Evolutionary conservation across 2,888 invertebrate genomes (phyloP).

Genomic region (Zaprionus lineosus): DNA sequence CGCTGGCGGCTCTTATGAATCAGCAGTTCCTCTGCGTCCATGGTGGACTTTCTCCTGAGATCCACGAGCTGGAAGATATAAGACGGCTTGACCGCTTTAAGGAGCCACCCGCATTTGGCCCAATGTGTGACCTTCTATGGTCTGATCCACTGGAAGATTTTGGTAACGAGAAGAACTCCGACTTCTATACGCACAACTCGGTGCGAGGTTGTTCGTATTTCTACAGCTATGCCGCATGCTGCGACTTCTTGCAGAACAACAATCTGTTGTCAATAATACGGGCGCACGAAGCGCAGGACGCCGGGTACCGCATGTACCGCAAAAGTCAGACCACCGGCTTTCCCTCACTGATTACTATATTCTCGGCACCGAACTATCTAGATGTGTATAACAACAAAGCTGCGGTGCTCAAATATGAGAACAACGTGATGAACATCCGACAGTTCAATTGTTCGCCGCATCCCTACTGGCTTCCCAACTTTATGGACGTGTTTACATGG

Average conservation of each 20-base stretch:
- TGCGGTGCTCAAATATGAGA: conserved; percentile 99
- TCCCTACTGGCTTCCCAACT: conserved; percentile 99
- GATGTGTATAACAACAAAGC: conserved; percentile 99
- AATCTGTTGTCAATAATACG: conserved; percentile 99
- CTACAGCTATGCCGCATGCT: conserved; percentile 99
- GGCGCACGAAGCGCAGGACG: conserved; percentile 99
- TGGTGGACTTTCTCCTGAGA: conserved; percentile 99
- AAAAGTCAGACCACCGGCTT: conserved; percentile 99
- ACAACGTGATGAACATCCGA: conserved; percentile 99
- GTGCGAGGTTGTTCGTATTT: conserved; percentile 99
- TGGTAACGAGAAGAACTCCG: conserved; percentile 97
- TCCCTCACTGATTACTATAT: conserved; percentile 99
- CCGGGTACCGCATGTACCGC: conserved; percentile 98
- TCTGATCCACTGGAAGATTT: conserved; percentile 99
- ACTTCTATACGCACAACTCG: conserved; percentile 99
- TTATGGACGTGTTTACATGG: conserved; percentile 99
- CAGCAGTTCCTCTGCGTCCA: conserved; percentile 99
- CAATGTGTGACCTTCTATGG: conserved; percentile 99
- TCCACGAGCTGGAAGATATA: conserved; percentile 99
- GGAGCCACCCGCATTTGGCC: conserved; percentile 99
- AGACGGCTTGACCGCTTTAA: conserved; percentile 98
- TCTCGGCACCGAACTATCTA: conserved; percentile 99
- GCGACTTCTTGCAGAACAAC: conserved; percentile 99
- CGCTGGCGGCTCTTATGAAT: conserved; percentile 99
- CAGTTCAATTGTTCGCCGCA: conserved; percentile 99